These are phyloP conservation scores for Drymonia ruficornis DNA, from an alignment of 2,888 invertebrate genomes.

Conservation along the genomic window DNA sequence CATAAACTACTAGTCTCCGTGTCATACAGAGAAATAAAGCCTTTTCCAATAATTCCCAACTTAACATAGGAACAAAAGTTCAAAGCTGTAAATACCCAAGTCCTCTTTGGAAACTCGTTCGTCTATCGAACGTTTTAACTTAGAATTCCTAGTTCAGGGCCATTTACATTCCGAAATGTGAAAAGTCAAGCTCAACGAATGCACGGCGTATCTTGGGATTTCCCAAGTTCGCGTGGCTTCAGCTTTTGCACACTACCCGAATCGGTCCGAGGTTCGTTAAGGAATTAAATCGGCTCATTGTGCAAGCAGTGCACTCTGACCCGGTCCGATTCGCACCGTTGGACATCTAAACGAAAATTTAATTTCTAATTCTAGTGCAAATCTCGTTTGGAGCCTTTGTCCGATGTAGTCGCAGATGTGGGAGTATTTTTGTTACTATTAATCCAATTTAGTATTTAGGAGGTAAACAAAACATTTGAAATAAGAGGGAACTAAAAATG, in stretches of 20 bases:
- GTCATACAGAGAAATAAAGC: conserved; percentile 14
- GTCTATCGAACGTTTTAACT: conserved; percentile 38
- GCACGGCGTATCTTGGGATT: conserved; percentile 48
- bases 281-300: conserved; percentile 66
- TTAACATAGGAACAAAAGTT: conserved; percentile 24
- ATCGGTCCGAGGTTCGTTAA: conserved; percentile 56
- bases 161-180: conserved; percentile 50
- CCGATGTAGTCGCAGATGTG: conserved; percentile 19
- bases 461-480: no score
- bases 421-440: background rate
- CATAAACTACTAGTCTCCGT: background rate
- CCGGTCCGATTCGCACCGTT: conserved; percentile 46
- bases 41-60: conserved; percentile 1
- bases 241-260: conserved; percentile 33
- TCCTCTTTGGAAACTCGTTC: conserved; percentile 39
- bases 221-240: conserved; percentile 41
- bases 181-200: conserved; percentile 46
- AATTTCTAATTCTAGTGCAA: conserved; percentile 40
- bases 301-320: conserved; percentile 59
- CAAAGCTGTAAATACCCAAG: conserved; percentile 34
- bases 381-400: conserved; percentile 21
- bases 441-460: conserved; percentile 1
- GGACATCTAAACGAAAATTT: conserved; percentile 50
- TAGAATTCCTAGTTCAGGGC: conserved; percentile 43
- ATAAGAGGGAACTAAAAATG: no score